Conservation (phyloP, 2,113 vertebrate genomes). For the Ia io region DNA sequence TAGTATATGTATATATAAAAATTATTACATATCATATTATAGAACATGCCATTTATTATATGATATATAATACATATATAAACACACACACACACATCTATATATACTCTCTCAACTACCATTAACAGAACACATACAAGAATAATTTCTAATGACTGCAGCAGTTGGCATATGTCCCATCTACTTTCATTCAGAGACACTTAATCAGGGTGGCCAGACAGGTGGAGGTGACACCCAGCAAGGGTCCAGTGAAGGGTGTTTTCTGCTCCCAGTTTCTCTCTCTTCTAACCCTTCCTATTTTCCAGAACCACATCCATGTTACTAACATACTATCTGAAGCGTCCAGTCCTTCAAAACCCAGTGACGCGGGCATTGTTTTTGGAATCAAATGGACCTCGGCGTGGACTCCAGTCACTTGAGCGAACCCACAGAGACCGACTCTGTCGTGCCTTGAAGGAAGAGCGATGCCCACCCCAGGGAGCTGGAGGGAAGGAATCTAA, state of each 20-base stretch:
- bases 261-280: not conserved
- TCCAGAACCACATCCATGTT: not conserved
- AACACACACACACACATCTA: no score
- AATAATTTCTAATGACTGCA: rapidly evolving
- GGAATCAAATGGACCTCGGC: not conserved
- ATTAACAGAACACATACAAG: not conserved
- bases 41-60: not conserved
- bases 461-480: not conserved
- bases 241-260: not conserved
- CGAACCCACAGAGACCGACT: not conserved
- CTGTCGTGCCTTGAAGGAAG: not conserved
- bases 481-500: not conserved
- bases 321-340: not conserved
- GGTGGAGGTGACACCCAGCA: not conserved
- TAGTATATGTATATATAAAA: not conserved
- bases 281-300: not conserved
- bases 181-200: not conserved
- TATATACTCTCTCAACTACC: not conserved
- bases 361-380: not conserved
- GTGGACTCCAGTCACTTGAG: not conserved
- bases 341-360: not conserved
- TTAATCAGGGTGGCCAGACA: not conserved
- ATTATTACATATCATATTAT: not conserved
- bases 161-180: not conserved
- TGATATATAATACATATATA: not conserved